phyloP scores from a whole-genome alignment of 2,113 vertebrate species.

The Dicrurus megarhynchus region DNA sequence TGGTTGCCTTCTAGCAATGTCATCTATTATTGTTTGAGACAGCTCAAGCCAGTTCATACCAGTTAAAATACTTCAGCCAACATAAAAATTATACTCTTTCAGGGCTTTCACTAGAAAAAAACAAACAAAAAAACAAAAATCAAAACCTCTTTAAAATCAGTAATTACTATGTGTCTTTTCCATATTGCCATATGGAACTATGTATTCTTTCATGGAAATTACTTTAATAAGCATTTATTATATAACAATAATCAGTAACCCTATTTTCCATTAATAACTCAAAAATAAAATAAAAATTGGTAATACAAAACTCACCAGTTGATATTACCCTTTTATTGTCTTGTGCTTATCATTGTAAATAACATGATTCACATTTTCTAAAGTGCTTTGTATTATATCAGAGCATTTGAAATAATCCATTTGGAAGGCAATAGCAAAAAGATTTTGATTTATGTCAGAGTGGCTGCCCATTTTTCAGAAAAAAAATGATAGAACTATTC shows the following conservation, averaged over 20 bases:
- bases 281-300: neutral
- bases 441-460: conserved; percentile 22
- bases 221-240: neutral
- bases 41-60: neutral
- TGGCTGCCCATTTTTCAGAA: conserved; percentile 53
- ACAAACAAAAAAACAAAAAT: neutral
- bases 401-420: neutral
- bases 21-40: conserved; percentile 25
- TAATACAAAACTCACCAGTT: neutral
- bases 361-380: neutral
- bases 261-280: neutral
- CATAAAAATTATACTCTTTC: neutral
- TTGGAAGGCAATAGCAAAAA: conserved; percentile 8
- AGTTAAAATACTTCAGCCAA: neutral
- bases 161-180: neutral
- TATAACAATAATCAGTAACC: neutral
- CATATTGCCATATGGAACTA: neutral
- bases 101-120: neutral
- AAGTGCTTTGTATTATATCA: neutral
- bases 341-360: neutral
- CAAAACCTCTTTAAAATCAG: neutral
- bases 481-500: conserved; percentile 45
- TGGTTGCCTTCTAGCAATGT: neutral
- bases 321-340: neutral
- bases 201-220: conserved; percentile 26